Evolutionary conservation across 2,113 vertebrate genomes (phyloP).

Genomic region (Parotia lawesii): DNA sequence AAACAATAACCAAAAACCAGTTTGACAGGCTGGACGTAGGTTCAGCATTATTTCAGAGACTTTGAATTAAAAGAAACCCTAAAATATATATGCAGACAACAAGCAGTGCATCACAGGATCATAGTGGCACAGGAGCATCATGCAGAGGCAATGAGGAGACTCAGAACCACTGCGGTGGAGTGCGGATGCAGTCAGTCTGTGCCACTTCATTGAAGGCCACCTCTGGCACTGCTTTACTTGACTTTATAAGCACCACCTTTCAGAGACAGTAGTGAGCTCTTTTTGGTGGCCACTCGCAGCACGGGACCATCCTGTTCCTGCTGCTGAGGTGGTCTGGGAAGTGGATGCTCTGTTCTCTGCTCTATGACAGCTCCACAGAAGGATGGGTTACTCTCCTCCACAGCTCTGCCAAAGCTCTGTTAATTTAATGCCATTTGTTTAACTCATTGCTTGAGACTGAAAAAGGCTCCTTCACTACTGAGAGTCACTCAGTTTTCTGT

Average conservation of each 20-base stretch:
- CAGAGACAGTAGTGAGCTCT: neutral
- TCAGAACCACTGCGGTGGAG: too few relatives aligned
- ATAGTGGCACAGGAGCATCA: neutral
- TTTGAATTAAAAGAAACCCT: neutral
- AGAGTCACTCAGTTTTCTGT: neutral
- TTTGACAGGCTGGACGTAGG: fast-evolving
- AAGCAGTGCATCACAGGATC: neutral
- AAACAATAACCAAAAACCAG: neutral
- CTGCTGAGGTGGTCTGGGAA: neutral
- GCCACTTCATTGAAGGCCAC: neutral
- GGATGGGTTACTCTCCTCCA: neutral
- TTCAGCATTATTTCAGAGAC: neutral
- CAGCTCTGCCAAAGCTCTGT: neutral
- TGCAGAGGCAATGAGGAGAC: neutral
- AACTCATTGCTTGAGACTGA: neutral
- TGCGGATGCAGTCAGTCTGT: neutral
- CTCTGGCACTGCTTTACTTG: neutral
- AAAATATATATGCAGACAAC: neutral
- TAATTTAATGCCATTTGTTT: neutral
- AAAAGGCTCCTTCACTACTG: neutral
- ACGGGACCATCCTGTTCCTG: neutral
- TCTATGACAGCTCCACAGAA: neutral
- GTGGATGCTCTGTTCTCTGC: neutral
- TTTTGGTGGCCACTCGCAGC: neutral
- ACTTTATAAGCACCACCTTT: neutral